Evolutionary conservation across 64 coral and sea anemone genomes (phyloP).

Genomic region (Pocillopora verrucosa): DNA sequence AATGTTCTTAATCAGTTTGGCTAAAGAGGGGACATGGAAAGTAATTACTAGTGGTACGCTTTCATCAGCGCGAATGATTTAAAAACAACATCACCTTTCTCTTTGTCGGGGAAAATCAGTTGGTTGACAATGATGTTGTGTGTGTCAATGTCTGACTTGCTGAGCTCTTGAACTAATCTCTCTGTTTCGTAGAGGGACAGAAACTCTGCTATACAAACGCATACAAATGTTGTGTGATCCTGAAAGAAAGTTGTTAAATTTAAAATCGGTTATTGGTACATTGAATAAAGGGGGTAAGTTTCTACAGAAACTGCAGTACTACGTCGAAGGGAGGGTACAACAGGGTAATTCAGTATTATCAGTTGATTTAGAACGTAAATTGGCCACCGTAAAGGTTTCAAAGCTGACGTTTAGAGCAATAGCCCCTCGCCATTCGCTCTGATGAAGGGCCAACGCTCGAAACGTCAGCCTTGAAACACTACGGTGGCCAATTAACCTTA

Average conservation of each 20-base stretch:
- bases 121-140: conserved; percentile 99
- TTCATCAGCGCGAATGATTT: background rate
- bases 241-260: conserved; percentile 22
- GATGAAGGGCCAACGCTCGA: no score
- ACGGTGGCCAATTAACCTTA: no score
- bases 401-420: no score
- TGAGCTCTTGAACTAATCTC: conserved; percentile 89
- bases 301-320: background rate
- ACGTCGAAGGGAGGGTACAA: background rate
- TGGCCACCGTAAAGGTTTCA: no score
- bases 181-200: conserved; percentile 97
- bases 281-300: no score
- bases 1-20: no score
- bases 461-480: no score
- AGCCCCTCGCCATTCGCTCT: no score
- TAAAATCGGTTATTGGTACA: background rate
- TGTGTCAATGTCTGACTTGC: conserved; percentile 94
- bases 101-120: conserved; percentile 71
- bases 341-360: background rate
- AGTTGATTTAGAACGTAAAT: no score
- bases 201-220: conserved; percentile 98
- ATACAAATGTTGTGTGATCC: conserved; percentile 99
- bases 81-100: conserved; percentile 23
- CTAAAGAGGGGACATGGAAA: no score
- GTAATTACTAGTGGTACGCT: background rate